Evolutionary conservation across 2,113 vertebrate species (phyloP).

Genomic region (Pardalotus punctatus): DNA sequence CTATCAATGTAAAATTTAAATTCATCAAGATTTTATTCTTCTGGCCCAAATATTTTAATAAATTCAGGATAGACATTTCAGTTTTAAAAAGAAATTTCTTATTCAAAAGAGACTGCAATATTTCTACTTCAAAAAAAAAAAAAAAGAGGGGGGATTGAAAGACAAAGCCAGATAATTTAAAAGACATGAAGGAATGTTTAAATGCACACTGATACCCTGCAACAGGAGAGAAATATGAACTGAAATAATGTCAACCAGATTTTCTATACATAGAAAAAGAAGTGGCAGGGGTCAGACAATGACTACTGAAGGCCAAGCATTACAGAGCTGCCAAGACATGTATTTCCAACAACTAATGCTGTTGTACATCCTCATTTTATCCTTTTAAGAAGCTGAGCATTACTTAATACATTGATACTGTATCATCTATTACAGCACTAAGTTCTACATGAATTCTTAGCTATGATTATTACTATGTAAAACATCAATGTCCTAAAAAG

Average conservation of each 20-base stretch:
- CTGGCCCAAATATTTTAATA: background rate
- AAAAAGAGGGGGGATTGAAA: accelerated
- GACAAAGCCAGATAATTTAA: background rate
- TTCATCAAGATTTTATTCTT: background rate
- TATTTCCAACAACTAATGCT: background rate
- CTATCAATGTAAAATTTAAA: background rate
- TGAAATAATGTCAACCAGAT: background rate
- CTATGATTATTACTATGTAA: background rate
- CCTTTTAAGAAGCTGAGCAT: background rate
- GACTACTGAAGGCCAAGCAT: background rate
- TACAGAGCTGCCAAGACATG: background rate
- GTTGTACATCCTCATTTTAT: background rate
- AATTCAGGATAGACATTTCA: background rate
- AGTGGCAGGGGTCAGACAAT: background rate
- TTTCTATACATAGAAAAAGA: background rate
- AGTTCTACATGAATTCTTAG: background rate
- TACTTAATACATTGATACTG: background rate
- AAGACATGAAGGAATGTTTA: background rate
- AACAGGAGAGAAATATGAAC: background rate
- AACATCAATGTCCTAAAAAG: background rate
- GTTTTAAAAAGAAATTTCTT: background rate
- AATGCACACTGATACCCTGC: background rate
- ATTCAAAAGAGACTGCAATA: background rate
- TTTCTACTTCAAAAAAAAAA: background rate
- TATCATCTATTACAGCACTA: background rate